These are phyloP conservation scores for Brachionus manjavacas DNA, from an alignment of 1,140 invertebrate genomes.

Conservation along the genomic window DNA sequence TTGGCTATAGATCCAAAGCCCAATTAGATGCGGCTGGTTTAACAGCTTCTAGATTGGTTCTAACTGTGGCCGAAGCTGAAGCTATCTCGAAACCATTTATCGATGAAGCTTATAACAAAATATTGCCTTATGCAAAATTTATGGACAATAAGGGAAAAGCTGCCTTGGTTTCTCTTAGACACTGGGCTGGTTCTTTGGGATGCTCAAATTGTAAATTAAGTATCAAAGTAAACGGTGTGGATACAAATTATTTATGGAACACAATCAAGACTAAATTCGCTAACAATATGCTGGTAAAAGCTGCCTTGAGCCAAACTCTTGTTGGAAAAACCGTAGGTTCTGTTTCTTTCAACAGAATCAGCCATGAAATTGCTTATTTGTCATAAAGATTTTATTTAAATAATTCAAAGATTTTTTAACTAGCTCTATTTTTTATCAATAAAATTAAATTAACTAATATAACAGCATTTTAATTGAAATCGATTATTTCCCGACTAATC, in stretches of 20 bases:
- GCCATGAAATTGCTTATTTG: conserved; percentile 9
- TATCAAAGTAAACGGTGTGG: background rate
- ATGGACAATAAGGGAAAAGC: conserved; percentile 25
- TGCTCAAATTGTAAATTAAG: conserved; percentile 26
- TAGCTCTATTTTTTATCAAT: background rate
- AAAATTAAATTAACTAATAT: background rate
- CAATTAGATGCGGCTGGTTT: conserved; percentile 6
- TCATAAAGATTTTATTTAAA: background rate
- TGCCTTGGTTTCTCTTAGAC: conserved; percentile 3
- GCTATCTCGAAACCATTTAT: conserved; percentile 17
- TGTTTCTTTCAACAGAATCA: background rate
- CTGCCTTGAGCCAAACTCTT: background rate
- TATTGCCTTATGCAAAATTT: background rate
- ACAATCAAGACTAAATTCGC: background rate
- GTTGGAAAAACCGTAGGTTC: background rate
- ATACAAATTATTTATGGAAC: conserved; percentile 14
- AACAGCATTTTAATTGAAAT: no score
- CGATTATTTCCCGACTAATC: no score
- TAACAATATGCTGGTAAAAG: background rate
- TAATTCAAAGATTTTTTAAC: background rate
- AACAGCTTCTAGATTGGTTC: background rate
- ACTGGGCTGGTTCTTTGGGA: conserved; percentile 24
- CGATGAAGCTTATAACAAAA: background rate
- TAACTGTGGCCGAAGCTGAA: background rate
- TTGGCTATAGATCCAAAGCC: conserved; percentile 18